phyloP scores from a whole-genome alignment of 2,888 invertebrate species.

The Pachymerium ferrugineum region DNA sequence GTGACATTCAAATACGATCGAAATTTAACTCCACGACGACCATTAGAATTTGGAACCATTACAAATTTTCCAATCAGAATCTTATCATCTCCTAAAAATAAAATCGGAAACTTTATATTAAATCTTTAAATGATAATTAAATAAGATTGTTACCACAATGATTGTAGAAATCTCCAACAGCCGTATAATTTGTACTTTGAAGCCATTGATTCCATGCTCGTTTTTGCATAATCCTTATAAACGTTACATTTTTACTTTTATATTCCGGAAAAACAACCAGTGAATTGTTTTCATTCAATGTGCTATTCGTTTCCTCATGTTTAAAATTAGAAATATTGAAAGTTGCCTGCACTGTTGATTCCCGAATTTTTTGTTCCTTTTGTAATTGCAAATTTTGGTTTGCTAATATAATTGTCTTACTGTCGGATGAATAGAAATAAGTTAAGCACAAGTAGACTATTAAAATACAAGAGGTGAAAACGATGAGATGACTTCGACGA shows the following conservation, averaged over 20 bases:
- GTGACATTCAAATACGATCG: neutral
- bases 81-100: neutral
- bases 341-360: too few species aligned
- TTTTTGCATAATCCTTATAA: neutral
- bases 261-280: neutral
- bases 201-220: neutral
- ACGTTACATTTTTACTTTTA: neutral
- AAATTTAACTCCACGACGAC: neutral
- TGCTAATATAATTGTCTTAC: neutral
- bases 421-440: neutral
- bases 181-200: neutral
- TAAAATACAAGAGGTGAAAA: neutral
- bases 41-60: constrained; percentile 5
- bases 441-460: neutral
- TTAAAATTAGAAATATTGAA: too few species aligned
- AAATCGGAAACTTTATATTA: neutral
- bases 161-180: neutral
- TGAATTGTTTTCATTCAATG: neutral
- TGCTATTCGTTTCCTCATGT: too few species aligned
- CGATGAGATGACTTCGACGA: neutral
- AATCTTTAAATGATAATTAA: neutral
- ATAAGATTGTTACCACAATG: neutral
- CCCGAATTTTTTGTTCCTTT: too few species aligned
- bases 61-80: neutral
- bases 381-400: neutral